Base-by-base conservation (phyloP, 2,888 invertebrate species). In the Rotaria macrura region DNA sequence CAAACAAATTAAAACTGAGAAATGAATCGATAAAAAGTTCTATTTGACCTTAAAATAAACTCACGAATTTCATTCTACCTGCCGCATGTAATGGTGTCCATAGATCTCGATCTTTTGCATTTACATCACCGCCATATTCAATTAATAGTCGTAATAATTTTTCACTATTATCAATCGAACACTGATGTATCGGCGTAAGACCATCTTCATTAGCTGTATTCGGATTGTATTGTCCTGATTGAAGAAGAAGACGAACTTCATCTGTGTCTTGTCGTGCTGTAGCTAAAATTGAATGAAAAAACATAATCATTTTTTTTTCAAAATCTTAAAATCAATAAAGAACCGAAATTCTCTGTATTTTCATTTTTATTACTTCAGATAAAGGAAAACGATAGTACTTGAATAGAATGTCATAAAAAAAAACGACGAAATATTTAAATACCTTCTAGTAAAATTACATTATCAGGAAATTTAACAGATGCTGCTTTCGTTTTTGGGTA, bases 1-100 rank as follows among this genome's bases (percentile, higher is more conserved):
- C 14, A 47, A 47, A 47, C 47, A 47, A 47, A 47, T n/a, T n/a
- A 14, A 47, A 47, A 47, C 5, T 1, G 9, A 12, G 14, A 47
- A 47, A 12, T 47, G 47, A 47, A 12, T 47, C 47, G 47, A 47
- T 47, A 47, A 47, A 1, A 47, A 47, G 47, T 47, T n/a, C n/a
- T n/a, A n/a, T n/a, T n/a, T 47, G 14, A 14, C 47, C 47, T 47
- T 12, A 12, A 9, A 14, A 47, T 47, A 47, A 12, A 47, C 47
- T 47, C 9, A 47, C 0, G 14, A 47, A 14, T 47, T 12, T 12
- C 12, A 17, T 65, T 34, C 12, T 65, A 65, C 65, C 65, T 0
- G 99, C 99, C 17, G 98, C 99, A 92, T 99, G 99, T 72, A 99
- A 92, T 0, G 98, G 98, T 38, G 98, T 98, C 97, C 97, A 98